Percentiles rank a stretch among this genome's conserved stretches.
Evolutionary conservation across 2,113 vertebrate species (phyloP).

Genomic region (Pterophyllum scalare): DNA sequence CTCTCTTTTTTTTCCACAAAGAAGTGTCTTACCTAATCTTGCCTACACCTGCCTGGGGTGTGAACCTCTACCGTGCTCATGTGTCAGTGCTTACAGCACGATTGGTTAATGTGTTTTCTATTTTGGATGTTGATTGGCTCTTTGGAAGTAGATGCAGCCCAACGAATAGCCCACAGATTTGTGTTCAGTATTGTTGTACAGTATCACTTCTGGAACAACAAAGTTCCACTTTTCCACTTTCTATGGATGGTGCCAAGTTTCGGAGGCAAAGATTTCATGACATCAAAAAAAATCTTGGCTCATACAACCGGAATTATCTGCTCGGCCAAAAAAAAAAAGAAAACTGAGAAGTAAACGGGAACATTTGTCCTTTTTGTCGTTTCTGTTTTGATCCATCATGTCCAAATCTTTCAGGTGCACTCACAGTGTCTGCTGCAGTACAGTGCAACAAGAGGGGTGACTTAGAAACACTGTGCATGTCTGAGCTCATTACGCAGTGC

Average conservation of each 20-base stretch:
- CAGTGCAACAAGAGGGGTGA: constrained; percentile 24
- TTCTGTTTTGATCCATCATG: constrained; percentile 24
- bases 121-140: not conserved
- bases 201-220: not conserved
- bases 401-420: constrained; percentile 45
- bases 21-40: not conserved
- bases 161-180: not conserved
- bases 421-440: constrained; percentile 41
- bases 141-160: not conserved
- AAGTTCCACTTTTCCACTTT: not conserved
- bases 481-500: constrained; percentile 47
- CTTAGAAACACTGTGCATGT: constrained; percentile 53
- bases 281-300: not conserved
- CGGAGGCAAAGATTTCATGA: not conserved
- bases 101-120: not conserved
- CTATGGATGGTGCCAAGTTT: not conserved
- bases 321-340: constrained; percentile 5
- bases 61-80: not conserved
- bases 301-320: constrained; percentile 42
- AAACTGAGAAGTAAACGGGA: constrained; percentile 9
- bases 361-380: not conserved
- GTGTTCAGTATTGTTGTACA: not conserved
- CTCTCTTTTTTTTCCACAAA: not conserved
- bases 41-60: not conserved
- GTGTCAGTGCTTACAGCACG: not conserved